Percentiles rank a stretch among this genome's conserved stretches.
Conservation (phyloP, 2,797 vertebrate genomes). For the Liparis tanakae region DNA sequence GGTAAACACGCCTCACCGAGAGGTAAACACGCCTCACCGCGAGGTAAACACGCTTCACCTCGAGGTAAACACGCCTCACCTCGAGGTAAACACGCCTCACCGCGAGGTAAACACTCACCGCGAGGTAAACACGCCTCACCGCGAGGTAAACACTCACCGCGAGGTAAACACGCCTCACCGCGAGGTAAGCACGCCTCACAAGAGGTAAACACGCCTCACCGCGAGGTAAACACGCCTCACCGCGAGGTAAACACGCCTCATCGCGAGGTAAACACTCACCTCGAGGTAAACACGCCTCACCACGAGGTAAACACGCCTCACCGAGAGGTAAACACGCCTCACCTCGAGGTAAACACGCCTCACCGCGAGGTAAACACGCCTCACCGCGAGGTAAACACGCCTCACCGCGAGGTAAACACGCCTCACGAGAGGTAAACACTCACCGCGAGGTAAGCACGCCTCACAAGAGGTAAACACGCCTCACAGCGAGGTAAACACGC, state of each 20-base stretch:
- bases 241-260: too few relatives aligned
- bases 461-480: conserved; percentile 17
- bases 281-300: conserved; percentile 22
- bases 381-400: too few relatives aligned
- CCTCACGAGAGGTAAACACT: too few relatives aligned
- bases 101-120: conserved; percentile 6
- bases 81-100: conserved; percentile 21
- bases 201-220: conserved; percentile 15
- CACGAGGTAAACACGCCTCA: conserved; percentile 19
- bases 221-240: conserved; percentile 11
- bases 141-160: conserved; percentile 11
- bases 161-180: conserved; percentile 12
- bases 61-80: conserved; percentile 15
- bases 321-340: conserved; percentile 9
- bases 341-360: too few relatives aligned
- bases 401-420: conserved; percentile 11
- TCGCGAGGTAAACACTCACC: conserved; percentile 5
- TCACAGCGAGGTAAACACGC: conserved; percentile 15
- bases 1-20: conserved; percentile 9
- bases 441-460: conserved; percentile 7
- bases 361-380: conserved; percentile 7
- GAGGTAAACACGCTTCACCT: conserved; percentile 10
- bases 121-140: conserved; percentile 15
- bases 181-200: conserved; percentile 13
- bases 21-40: conserved; percentile 20